Conservation (phyloP, 1,140 invertebrate genomes). For the Hirudo medicinalis region DNA sequence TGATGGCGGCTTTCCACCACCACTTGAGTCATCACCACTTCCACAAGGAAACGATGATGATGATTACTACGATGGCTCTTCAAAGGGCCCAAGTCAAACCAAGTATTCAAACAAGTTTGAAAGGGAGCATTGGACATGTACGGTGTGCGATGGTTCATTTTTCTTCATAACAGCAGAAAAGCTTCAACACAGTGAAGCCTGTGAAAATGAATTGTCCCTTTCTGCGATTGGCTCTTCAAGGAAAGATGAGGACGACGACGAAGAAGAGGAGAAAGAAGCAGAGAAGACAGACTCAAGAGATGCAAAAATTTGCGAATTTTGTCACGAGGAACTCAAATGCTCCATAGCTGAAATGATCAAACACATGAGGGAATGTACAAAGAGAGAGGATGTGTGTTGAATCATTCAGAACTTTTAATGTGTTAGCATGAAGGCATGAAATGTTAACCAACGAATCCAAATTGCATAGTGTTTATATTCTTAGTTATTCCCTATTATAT, state of each 20-base stretch:
- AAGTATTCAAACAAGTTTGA: conserved; percentile 40
- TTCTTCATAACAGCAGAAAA: conserved; percentile 52
- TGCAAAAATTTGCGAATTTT: background rate
- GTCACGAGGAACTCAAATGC: conserved; percentile 7
- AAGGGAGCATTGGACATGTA: conserved; percentile 57
- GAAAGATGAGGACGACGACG: background rate
- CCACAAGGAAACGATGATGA: conserved; percentile 35
- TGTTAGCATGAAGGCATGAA: too few relatives aligned
- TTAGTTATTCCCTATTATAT: too few relatives aligned
- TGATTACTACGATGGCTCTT: conserved; percentile 39
- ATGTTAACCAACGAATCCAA: too few relatives aligned
- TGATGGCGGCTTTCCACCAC: conserved; percentile 35
- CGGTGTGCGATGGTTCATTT: conserved; percentile 54
- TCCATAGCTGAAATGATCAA: too few relatives aligned
- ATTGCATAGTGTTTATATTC: too few relatives aligned
- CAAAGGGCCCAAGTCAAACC: conserved; percentile 38
- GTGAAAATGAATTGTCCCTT: conserved; percentile 23
- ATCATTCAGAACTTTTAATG: too few relatives aligned
- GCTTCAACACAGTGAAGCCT: conserved; percentile 42
- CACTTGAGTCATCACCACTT: conserved; percentile 43
- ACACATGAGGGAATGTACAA: too few relatives aligned
- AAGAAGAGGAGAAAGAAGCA: background rate
- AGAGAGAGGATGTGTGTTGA: too few relatives aligned
- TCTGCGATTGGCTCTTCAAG: conserved; percentile 7
- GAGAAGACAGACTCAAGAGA: background rate